Conservation (phyloP, 1,140 invertebrate species). For the Achatina immaculata region DNA sequence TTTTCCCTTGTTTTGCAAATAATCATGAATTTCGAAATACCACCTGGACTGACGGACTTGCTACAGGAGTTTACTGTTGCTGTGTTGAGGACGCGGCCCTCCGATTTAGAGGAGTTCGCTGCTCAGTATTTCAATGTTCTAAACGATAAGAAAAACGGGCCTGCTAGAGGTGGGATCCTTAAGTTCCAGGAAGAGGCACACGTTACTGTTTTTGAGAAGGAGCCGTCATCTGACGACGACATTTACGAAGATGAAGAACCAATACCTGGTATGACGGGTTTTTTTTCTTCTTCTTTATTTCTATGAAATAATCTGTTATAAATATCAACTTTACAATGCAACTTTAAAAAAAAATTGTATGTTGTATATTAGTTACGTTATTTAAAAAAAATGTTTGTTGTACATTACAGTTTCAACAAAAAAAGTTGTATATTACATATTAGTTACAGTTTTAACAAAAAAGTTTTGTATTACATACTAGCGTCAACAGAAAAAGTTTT, state of each 20-base stretch:
- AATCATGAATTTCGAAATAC: constrained; percentile 76
- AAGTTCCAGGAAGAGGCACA: constrained; percentile 21
- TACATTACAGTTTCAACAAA: too few species aligned
- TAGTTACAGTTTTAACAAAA: too few species aligned
- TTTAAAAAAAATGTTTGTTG: too few species aligned
- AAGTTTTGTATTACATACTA: too few species aligned
- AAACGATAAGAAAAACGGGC: constrained; percentile 53
- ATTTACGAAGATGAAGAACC: constrained; percentile 25
- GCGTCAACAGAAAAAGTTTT: too few species aligned
- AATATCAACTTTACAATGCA: too few species aligned
- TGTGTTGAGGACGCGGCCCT: constrained; percentile 91
- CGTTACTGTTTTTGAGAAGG: background rate
- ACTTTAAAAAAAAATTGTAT: too few species aligned
- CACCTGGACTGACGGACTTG: constrained; percentile 91
- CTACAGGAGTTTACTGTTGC: constrained; percentile 95
- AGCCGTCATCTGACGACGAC: constrained; percentile 8
- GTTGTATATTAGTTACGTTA: too few species aligned
- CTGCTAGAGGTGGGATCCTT: constrained; percentile 8
- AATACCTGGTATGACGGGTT: too few species aligned
- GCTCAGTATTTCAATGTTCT: constrained; percentile 89
- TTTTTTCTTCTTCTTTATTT: too few species aligned
- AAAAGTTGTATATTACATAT: too few species aligned
- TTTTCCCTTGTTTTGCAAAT: background rate
- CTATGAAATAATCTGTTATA: too few species aligned
- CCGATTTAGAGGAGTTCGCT: constrained; percentile 91